Evolutionary conservation across 2,888 invertebrate genomes (phyloP).

Genomic region (Conops quadrifasciatus): DNA sequence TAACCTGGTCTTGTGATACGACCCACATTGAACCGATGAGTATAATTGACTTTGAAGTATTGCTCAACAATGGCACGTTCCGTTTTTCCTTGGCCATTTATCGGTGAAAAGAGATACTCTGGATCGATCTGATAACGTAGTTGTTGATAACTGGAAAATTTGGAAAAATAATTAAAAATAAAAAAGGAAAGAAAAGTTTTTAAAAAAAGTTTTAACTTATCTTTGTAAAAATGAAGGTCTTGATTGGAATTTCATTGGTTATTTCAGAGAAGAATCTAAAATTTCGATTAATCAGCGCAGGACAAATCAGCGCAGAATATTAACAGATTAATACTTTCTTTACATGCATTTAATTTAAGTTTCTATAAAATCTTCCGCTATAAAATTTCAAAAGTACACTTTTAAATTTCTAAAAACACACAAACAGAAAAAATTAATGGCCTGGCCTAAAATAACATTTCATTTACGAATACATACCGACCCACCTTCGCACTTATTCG

Average conservation of each 20-base stretch:
- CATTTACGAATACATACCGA: too few relatives aligned
- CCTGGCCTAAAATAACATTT: too few relatives aligned
- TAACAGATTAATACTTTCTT: not conserved
- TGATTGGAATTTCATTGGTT: too few relatives aligned
- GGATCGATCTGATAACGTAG: constrained; percentile 91
- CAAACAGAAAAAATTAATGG: too few relatives aligned
- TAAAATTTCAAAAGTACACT: too few relatives aligned
- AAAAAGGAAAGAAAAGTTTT: constrained; percentile 8
- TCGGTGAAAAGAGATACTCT: constrained; percentile 90
- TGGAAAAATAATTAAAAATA: not conserved
- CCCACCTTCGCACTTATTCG: too few relatives aligned
- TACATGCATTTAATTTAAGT: too few relatives aligned
- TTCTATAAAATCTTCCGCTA: too few relatives aligned
- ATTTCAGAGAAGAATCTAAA: not conserved
- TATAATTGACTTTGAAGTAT: constrained; percentile 88
- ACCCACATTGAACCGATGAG: constrained; percentile 83
- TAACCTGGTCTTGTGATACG: constrained; percentile 87
- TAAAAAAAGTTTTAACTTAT: not conserved
- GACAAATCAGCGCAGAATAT: too few relatives aligned
- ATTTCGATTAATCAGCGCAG: too few relatives aligned
- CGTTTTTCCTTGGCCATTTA: constrained; percentile 83
- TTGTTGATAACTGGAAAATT: constrained; percentile 72
- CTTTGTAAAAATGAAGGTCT: too few relatives aligned
- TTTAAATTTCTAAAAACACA: too few relatives aligned
- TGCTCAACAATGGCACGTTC: constrained; percentile 85